These are phyloP conservation scores for Gymnoscopelus microlampas DNA, from an alignment of 2,797 vertebrate genomes.

Conservation along the genomic window DNA sequence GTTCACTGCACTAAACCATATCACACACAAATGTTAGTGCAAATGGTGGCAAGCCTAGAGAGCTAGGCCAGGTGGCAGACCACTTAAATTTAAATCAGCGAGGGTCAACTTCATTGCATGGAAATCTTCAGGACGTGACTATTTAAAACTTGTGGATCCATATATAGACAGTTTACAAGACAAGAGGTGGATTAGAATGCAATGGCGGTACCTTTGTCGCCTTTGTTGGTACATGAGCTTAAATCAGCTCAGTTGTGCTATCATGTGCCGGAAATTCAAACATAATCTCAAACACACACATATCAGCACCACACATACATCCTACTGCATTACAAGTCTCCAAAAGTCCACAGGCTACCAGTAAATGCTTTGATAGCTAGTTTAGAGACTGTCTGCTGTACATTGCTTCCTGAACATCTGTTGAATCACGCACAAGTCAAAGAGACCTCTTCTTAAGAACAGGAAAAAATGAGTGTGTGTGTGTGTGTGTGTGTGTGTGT, in stretches of 20 bases:
- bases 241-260: neutral
- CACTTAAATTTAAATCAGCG: conserved; percentile 24
- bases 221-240: neutral
- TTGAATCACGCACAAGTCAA: conserved; percentile 11
- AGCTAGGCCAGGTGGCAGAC: conserved; percentile 36
- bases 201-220: too few species aligned
- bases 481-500: neutral
- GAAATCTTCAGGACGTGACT: neutral
- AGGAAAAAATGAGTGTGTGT: neutral
- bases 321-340: neutral
- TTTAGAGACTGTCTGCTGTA: neutral
- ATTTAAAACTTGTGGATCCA: neutral
- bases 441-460: conserved; percentile 10
- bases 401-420: conserved; percentile 27
- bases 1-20: neutral
- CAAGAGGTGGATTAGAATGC: too few species aligned
- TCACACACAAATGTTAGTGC: conserved; percentile 42
- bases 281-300: neutral
- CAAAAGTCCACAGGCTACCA: conserved; percentile 30
- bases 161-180: too few species aligned
- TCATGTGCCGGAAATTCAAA: conserved; percentile 3
- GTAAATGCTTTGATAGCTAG: conserved; percentile 22
- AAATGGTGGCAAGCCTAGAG: conserved; percentile 39
- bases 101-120: conserved; percentile 16
- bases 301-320: conserved; percentile 9